A percentile compares a stretch with the other conserved stretches of the same genome.
Conservation (phyloP, 1,140 invertebrate species). For the Sycophaga agraensis region DNA sequence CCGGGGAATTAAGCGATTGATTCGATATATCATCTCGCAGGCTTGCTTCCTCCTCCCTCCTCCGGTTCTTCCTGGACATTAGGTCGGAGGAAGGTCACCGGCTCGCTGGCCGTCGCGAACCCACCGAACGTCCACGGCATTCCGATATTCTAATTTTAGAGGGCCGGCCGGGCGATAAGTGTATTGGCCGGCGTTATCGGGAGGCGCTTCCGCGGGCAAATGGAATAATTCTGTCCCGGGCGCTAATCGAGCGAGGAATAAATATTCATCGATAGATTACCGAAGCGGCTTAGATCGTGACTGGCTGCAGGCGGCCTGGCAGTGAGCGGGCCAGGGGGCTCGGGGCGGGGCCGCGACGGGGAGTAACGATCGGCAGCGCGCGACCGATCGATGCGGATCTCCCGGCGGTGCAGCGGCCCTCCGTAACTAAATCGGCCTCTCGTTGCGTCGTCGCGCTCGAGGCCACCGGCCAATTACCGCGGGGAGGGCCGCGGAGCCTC, state of each 20-base stretch:
- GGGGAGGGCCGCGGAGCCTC: not conserved
- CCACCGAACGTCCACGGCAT: not conserved
- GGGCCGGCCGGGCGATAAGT: too few species aligned
- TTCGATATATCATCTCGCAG: constrained; percentile 21
- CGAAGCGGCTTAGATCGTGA: not conserved
- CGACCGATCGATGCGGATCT: constrained; percentile 12
- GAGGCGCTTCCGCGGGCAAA: too few species aligned
- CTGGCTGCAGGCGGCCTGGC: too few species aligned
- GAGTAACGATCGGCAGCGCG: constrained; percentile 1
- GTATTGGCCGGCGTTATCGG: too few species aligned
- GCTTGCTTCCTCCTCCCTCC: not conserved
- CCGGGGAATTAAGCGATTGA: too few species aligned
- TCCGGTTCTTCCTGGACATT: not conserved
- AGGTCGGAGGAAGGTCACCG: too few species aligned
- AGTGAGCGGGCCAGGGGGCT: too few species aligned
- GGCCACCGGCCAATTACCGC: constrained; percentile 2
- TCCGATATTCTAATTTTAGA: not conserved
- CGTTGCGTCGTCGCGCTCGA: constrained; percentile 15
- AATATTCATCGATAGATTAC: too few species aligned
- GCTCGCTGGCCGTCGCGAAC: too few species aligned
- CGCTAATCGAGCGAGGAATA: not conserved
- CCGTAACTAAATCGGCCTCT: too few species aligned
- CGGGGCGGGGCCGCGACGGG: not conserved
- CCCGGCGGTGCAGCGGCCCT: not conserved
- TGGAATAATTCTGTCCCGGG: too few species aligned